A percentile compares a stretch with the other conserved stretches of the same genome.
Conservation (phyloP, 2,797 vertebrate species). For the Salmo trutta region DNA sequence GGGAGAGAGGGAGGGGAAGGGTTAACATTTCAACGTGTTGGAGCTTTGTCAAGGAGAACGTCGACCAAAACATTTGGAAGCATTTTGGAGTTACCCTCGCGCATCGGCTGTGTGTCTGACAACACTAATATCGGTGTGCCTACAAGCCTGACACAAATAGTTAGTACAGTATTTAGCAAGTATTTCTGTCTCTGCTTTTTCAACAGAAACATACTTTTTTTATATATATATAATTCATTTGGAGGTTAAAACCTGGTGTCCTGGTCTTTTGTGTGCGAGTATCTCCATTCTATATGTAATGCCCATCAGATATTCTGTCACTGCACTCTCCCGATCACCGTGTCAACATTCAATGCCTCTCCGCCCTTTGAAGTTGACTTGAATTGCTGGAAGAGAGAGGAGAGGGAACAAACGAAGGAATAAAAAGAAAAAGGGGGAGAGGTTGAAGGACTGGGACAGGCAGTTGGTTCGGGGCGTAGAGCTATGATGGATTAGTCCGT, state of each 20-base stretch:
- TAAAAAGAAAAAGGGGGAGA: neutral
- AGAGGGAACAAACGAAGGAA: neutral
- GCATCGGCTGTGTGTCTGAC: neutral
- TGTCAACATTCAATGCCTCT: neutral
- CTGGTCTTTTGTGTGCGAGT: constrained; percentile 16
- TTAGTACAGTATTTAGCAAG: too few species aligned
- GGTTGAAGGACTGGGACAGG: constrained; percentile 2
- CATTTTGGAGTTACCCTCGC: neutral
- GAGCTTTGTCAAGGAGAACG: neutral
- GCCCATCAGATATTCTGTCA: neutral
- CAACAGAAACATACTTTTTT: neutral
- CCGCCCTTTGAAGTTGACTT: neutral
- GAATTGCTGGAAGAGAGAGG: constrained; percentile 1
- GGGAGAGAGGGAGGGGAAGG: constrained; percentile 23
- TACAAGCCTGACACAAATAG: neutral
- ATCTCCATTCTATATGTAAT: constrained; percentile 5
- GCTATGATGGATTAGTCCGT: constrained; percentile 58
- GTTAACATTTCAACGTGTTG: neutral
- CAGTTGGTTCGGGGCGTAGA: constrained; percentile 28
- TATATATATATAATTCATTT: neutral
- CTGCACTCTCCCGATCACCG: neutral
- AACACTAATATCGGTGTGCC: neutral
- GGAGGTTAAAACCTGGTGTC: neutral
- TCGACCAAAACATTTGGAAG: neutral
- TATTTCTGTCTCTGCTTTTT: neutral